A percentile compares a stretch with the other conserved stretches of the same genome.
Conservation (phyloP, 1,140 invertebrate genomes). For the Aphidius ervi region DNA sequence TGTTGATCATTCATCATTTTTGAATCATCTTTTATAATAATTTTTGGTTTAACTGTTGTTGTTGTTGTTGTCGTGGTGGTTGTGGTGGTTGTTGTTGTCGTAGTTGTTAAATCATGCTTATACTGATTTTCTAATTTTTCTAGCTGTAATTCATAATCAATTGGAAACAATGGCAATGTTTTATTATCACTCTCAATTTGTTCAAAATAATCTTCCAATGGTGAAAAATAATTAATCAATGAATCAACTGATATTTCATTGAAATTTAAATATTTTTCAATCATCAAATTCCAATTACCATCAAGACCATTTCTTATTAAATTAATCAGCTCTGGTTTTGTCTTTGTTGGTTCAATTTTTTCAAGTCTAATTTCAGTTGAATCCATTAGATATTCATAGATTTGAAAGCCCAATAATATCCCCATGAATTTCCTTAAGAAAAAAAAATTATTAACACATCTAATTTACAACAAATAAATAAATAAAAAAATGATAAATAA, state of each 20-base stretch:
- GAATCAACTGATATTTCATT: slow-evolving; percentile 27
- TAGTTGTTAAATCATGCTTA: slow-evolving; percentile 29
- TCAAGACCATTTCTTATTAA: slow-evolving; percentile 33
- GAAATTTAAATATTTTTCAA: slow-evolving; percentile 34
- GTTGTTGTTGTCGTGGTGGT: slow-evolving; percentile 22
- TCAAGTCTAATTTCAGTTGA: slow-evolving; percentile 39
- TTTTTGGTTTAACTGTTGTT: slow-evolving; percentile 1
- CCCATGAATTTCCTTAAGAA: slow-evolving; percentile 49
- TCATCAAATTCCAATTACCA: slow-evolving; percentile 31
- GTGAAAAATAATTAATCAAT: slow-evolving; percentile 35
- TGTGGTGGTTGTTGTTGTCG: slow-evolving; percentile 27
- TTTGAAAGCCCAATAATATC: slow-evolving; percentile 49
- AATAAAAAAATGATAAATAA: not conserved
- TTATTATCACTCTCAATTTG: slow-evolving; percentile 26
- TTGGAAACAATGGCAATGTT: slow-evolving; percentile 18
- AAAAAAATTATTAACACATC: slow-evolving; percentile 18
- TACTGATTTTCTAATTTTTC: slow-evolving; percentile 28
- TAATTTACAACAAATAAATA: slow-evolving; percentile 2
- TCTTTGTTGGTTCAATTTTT: slow-evolving; percentile 29
- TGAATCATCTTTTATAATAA: not conserved
- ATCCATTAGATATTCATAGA: slow-evolving; percentile 42
- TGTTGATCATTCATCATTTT: slow-evolving; percentile 11
- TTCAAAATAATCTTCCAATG: slow-evolving; percentile 37
- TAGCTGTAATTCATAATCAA: slow-evolving; percentile 30
- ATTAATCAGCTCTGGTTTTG: slow-evolving; percentile 30